Conservation (phyloP, 2,113 vertebrate species). For the Phylloscopus trochilus region DNA sequence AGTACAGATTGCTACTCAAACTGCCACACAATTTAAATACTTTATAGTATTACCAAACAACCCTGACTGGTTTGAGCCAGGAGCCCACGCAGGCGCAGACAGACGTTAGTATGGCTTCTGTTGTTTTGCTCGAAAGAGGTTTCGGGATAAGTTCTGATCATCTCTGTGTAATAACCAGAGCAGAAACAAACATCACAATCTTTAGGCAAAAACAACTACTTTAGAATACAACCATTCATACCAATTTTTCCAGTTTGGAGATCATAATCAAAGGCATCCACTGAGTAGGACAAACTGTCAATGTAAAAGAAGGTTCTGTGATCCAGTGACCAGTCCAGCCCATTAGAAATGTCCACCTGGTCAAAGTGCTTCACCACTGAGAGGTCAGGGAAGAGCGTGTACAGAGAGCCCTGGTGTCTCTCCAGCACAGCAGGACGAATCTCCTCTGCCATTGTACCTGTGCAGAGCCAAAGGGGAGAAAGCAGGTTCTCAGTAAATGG, state of each 20-base stretch:
- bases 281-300: conserved; percentile 83
- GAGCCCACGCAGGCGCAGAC: fast-evolving
- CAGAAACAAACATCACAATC: background rate
- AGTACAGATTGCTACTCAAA: background rate
- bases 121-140: background rate
- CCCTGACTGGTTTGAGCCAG: background rate
- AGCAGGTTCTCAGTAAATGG: background rate
- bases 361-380: conserved; percentile 82
- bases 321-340: conserved; percentile 92
- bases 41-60: background rate
- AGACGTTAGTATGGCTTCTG: background rate
- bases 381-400: conserved; percentile 72
- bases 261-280: conserved; percentile 93
- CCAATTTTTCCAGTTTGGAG: conserved; percentile 79
- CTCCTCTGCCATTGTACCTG: conserved; percentile 86
- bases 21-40: background rate
- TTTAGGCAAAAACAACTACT: background rate
- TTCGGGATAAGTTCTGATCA: background rate
- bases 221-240: conserved; percentile 52
- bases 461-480: background rate
- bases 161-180: background rate
- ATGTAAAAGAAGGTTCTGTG: conserved; percentile 90
- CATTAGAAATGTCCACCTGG: conserved; percentile 92
- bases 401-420: conserved; percentile 79
- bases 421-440: conserved; percentile 77